Base-by-base conservation (phyloP, 2,113 vertebrate species). In the Engystomops pustulosus region DNA sequence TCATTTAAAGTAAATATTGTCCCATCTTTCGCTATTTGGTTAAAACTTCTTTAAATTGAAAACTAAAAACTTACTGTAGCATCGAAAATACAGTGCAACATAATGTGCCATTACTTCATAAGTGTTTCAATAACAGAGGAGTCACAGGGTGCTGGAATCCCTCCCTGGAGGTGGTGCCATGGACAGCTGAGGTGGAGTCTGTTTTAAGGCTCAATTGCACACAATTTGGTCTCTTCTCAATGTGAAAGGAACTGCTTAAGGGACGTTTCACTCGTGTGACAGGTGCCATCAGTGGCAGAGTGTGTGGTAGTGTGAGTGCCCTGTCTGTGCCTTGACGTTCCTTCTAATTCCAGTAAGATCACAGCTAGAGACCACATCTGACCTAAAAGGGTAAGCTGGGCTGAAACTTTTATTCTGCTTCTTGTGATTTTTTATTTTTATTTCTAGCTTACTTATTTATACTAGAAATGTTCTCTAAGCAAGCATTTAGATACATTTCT, bases 381-480 rank as follows among this genome's bases (percentile, higher is more conserved):
- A 79, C 85, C 84, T 75, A 87, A 86, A 85, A 91, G 89, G 92
- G 93, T 93, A 94, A 93, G 91, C 36, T 36, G 44, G 2, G 4
- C 38, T 67, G 10, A 53, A 53, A 34, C 72, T 53, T 32, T 6
- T 53, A 34, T 32, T 53, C 12, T n/a, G 14, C 3, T 14, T 55
- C 58, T 36, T 55, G 3, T 58, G 7, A n/a, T n/a, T n/a, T n/a
- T n/a, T n/a, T n/a, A n/a, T 58, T 15, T 60, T 11, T 60, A 41
- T 60, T n/a, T 58, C 5, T 65, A 65, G 17, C 10, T 7, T 58
- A 23, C n/a, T 25, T 76, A 32, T 72, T n/a, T 41, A 4, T 72
- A n/a, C n/a, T n/a, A n/a, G n/a, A n/a, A n/a, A n/a, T n/a, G n/a
- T n/a, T n/a, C n/a, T n/a, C n/a, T n/a, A n/a, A n/a, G n/a, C n/a